Base-by-base conservation (phyloP, 1,140 invertebrate genomes). In the Bombus difficillimus region DNA sequence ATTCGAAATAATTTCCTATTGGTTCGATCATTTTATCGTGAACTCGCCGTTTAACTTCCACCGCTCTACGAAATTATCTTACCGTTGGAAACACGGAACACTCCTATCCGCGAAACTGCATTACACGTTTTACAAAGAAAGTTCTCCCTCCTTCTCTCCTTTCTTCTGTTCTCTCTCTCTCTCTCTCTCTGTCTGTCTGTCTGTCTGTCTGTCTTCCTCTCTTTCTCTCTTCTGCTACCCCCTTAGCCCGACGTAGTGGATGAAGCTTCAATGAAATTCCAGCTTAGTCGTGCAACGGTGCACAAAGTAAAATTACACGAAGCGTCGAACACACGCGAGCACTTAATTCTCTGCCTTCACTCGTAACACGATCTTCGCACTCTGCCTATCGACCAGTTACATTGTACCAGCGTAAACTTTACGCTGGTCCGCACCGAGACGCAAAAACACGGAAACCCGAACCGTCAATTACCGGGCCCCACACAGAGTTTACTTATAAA, bases 41-140 rank as follows among this genome's bases (percentile, higher is more conserved):
- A 75, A 57, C 79, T 47, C 32, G 34, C 64, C 74, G 75, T 80
- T 81, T 25, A 64, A 80, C 69, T 86, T 57, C 34, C 13, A 34
- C 73, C 62, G 37, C n/a, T 59, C 59, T 32, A 68, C 72, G 80
- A 86, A 86, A 89, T 89, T 89, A 69, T 89, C 87, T 83, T 82
- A 57, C 73, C 53, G 62, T 43, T 34, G 69, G 68, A 81, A 77
- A 79, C 71, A 32, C 41, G 13, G 13, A 18, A 22, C 15, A 41
- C 71, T n/a, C 83, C 80, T 78, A 83, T 89, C 32, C 69, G 18
- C 72, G 59, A 66, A 81, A 39, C 83, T 81, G 69, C 66, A 28
- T 57, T 39, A 77, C 81, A 79, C 83, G 53, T 86, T 85, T 89
- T 86, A 80, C 79, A 89, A 89, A 89, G 88, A 89, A 89, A 89